Evolutionary conservation across 2,888 invertebrate species (phyloP), one percentile per base, ranked within the genome.

Genomic region (Caenorhabditis imperialis): DNA sequence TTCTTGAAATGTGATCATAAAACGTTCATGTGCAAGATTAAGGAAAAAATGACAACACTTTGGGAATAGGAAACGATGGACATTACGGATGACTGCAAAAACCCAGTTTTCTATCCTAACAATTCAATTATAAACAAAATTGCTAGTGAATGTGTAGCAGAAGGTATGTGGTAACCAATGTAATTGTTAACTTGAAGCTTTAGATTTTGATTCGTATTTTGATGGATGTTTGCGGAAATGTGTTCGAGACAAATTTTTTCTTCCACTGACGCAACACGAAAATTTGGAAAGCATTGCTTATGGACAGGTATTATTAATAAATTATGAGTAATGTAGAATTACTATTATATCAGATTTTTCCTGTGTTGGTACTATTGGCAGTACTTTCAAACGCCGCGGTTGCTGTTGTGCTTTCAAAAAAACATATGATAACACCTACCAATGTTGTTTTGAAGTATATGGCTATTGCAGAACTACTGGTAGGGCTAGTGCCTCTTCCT

Each of bases 401-500:
- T 78, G 94, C 95, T 14, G 92, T 95, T 35, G 95, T 96, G 0
- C 91, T 96, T 33, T 93, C 94, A 67, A 93, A 94, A 81, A 91
- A 93, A 35, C 94, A 95, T 89, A 96, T 96, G 96, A 65, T 85
- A 38, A 84, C 86, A 14, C 85, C 87, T 18, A 87, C 87, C 3
- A 87, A 87, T 54, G 83, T 87, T 35, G 86, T 87, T 3, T 72
- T 86, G 7, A 84, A 85, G 23, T 94, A 93, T n/a, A 96, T 96
- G 95, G 96, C 96, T 0, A 91, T 96, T 4, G 94, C 94, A 82
- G 96, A 96, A 90, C 93, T 95, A 92, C 92, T 95, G 89, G 96
- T 96, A 0, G 92, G 95, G 86, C 91, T 94, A 57, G 93, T 94
- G 87, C 94, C 95, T 0, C 93, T 94, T 0, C 95, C 95, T 0